A percentile compares a stretch with the other conserved stretches of the same genome.
Evolutionary conservation across 2,797 vertebrate genomes (phyloP).

Genomic region (Sciurus carolinensis): DNA sequence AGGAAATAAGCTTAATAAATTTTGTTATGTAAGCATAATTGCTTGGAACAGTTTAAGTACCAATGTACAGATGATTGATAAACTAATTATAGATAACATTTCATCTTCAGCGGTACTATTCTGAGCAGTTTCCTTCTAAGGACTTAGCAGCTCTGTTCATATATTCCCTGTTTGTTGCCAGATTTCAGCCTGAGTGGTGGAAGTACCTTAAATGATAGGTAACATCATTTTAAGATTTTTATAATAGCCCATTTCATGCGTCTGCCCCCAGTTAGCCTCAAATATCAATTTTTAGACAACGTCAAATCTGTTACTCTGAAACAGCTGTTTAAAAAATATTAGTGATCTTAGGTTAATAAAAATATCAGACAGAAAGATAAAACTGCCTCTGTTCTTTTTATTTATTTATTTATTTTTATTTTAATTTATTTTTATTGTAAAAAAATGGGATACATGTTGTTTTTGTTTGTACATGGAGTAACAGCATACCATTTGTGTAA

Average conservation of each 20-base stretch:
- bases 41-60: conserved; percentile 45
- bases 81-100: neutral
- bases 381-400: neutral
- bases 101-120: neutral
- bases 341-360: neutral
- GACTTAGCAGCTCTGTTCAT: neutral
- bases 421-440: too few species aligned
- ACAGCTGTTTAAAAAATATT: conserved; percentile 13
- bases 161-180: neutral
- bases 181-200: neutral
- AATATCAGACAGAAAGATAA: neutral
- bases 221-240: neutral
- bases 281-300: neutral
- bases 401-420: too few species aligned
- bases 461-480: too few species aligned
- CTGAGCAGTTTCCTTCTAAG: neutral
- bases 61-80: neutral
- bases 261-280: neutral
- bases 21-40: neutral
- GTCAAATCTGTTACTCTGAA: neutral
- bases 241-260: neutral
- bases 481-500: too few species aligned
- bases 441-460: too few species aligned
- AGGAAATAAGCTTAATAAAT: neutral
- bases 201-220: neutral